Conservation (phyloP, 2,888 invertebrate species). For the Lasioglossum morio region DNA sequence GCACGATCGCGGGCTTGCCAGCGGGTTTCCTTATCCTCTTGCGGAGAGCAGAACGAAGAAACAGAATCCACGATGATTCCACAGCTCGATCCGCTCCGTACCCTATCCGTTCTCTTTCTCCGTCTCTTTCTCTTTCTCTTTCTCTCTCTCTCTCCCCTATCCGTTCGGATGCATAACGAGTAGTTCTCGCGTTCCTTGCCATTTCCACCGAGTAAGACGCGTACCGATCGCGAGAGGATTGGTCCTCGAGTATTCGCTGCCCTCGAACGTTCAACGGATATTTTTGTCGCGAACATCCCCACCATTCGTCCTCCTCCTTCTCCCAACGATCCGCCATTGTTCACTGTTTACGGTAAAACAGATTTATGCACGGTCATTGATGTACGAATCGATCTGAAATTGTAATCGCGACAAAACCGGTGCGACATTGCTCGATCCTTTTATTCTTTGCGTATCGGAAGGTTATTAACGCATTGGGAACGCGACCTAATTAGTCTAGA, state of each 20-base stretch:
- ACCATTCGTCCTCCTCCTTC: not conserved
- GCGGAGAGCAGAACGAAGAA: constrained; percentile 59
- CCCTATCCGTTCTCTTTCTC: constrained; percentile 35
- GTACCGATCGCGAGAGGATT: constrained; percentile 34
- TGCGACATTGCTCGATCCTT: not conserved
- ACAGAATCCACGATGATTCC: constrained; percentile 65
- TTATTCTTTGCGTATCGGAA: not conserved
- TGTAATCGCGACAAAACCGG: constrained; percentile 28
- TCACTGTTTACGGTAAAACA: constrained; percentile 49
- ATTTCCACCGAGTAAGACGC: constrained; percentile 61
- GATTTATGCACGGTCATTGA: constrained; percentile 37
- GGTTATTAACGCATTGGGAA: no score
- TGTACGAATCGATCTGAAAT: constrained; percentile 48
- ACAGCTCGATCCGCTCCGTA: constrained; percentile 38
- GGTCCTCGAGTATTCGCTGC: not conserved
- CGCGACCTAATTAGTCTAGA: no score
- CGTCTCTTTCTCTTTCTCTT: not conserved
- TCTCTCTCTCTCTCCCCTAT: not conserved
- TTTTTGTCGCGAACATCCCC: not conserved
- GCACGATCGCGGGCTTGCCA: constrained; percentile 64
- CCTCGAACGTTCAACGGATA: not conserved
- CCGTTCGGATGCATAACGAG: constrained; percentile 63
- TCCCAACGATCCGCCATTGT: constrained; percentile 17
- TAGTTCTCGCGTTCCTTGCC: constrained; percentile 65
- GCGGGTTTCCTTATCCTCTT: constrained; percentile 63